Percentiles rank a stretch among this genome's conserved stretches.
Evolutionary conservation across 2,113 vertebrate species (phyloP).

Genomic region (Chionodraco myersi): DNA sequence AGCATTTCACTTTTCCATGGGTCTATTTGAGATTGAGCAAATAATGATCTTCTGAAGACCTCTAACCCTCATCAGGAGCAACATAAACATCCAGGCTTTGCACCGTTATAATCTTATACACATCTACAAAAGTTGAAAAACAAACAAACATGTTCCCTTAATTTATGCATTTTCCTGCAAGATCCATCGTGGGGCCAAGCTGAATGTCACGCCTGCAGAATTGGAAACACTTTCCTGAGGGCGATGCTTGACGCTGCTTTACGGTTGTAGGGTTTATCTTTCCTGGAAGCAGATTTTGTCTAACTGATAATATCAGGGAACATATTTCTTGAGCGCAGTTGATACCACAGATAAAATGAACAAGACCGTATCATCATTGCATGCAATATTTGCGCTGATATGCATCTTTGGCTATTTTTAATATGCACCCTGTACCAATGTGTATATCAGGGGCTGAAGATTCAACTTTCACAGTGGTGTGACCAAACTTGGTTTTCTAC

Average conservation of each 20-base stretch:
- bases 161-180: neutral
- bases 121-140: neutral
- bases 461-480: neutral
- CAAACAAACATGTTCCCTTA: neutral
- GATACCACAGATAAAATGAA: neutral
- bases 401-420: constrained; percentile 17
- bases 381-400: constrained; percentile 12
- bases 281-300: neutral
- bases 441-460: neutral
- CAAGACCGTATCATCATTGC: constrained; percentile 1
- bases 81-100: neutral
- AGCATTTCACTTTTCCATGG: neutral
- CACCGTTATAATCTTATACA: neutral
- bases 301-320: neutral
- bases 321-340: neutral
- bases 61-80: neutral
- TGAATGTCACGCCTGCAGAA: neutral
- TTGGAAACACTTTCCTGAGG: neutral
- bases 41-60: neutral
- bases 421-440: neutral
- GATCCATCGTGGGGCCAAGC: too few relatives aligned
- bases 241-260: neutral
- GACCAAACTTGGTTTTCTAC: neutral
- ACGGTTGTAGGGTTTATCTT: neutral
- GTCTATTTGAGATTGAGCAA: neutral